These are phyloP conservation scores for Phenganax marumi DNA, from an alignment of 92 coral and sea anemone genomes.

Conservation along the genomic window DNA sequence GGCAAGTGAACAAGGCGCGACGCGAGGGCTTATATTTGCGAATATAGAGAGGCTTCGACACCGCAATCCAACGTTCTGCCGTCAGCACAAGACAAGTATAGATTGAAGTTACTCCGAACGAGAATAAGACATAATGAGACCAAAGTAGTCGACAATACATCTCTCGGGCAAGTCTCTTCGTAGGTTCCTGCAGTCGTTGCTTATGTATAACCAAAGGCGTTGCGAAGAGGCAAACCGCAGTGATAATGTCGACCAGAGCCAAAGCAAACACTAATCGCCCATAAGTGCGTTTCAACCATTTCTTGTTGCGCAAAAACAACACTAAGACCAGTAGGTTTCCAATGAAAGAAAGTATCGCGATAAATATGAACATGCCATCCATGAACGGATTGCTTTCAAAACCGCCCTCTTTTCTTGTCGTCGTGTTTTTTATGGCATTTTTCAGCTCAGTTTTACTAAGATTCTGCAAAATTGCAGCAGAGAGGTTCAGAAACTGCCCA, in stretches of 20 bases:
- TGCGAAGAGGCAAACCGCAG: conserved; percentile 20
- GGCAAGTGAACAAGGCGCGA: background rate
- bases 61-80: background rate
- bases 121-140: conserved; percentile 4
- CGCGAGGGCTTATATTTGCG: background rate
- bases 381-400: background rate
- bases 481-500: no score
- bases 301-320: conserved; percentile 22
- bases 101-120: background rate
- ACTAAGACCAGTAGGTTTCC: conserved; percentile 31
- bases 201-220: conserved; percentile 15
- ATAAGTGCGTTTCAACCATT: conserved; percentile 28
- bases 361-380: conserved; percentile 19
- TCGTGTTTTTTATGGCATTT: no score
- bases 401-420: no score
- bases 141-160: background rate
- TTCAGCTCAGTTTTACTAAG: no score
- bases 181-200: background rate
- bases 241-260: conserved; percentile 25
- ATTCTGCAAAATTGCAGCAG: no score
- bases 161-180: background rate
- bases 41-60: background rate
- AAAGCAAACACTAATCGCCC: conserved; percentile 21
- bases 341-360: conserved; percentile 16
- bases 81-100: conserved; percentile 16